Base-by-base conservation (phyloP, 2,888 invertebrate genomes). In the Hedychridium roseum region DNA sequence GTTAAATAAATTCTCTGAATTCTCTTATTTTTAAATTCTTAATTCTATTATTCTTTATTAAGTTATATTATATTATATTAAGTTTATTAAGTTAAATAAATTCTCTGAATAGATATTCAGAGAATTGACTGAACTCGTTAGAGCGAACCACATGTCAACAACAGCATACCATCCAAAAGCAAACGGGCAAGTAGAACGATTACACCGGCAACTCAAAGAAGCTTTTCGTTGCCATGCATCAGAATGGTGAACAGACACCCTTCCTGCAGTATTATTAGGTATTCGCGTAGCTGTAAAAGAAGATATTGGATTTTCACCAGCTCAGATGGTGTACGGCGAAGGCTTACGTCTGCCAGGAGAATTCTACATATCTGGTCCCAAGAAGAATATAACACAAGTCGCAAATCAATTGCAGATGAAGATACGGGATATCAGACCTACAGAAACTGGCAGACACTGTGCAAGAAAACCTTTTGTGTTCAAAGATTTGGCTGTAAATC, bases 251-350 rank as follows among this genome's bases (percentile, higher is more conserved):
- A 51, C 54, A 0, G 59, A 60, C 17, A 30, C 36, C 0, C 49
- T 70, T 2, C 65, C 69, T 0, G 35, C 50, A 1, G 56, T 69
- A 2, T 36, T 67, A 2, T 35, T 67, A 1, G 67, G 63, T 2
- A 57, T 70, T 2, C 49, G 62, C n/a, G 18, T 58, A 1, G 57
- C 62, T 1, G 59, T 66, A 2, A 43, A 60, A 1, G 60, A 66
- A 0, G 74, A 76, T 6, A 45, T 77, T 2, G 16, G 30, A 1
- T 32, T 57, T 2, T 50, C 66, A 0, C 9, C 63, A 1, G 66
- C 66, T 0, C 64, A 70, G 35, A 15, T 68, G 1, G 49, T 59
- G 0, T 69, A 62, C 16, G 64, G 64, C 2, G 54, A 63, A 11
- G 46, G 58, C 0, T 15, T 64, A 0, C 55, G 63, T 1, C 47